Base-by-base conservation (phyloP, 2,797 vertebrate species). In the Sebastes flavidus region DNA sequence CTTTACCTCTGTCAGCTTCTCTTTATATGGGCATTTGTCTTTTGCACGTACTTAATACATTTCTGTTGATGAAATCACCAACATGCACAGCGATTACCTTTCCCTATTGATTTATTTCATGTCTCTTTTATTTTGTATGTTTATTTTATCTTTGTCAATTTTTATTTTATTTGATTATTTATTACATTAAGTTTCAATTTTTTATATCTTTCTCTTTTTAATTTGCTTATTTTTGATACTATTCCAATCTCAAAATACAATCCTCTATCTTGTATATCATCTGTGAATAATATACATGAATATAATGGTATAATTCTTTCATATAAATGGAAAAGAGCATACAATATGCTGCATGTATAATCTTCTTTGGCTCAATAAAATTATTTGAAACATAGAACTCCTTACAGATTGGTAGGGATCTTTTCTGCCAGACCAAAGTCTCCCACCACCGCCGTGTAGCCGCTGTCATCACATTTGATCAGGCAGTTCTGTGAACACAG, bases 391-490 rank as follows among this genome's bases (percentile, higher is more conserved):
- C 29, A 10, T 1, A 42, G 1, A 69, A 18, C 36, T 84, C 76
- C 95, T 74, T 94, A 99, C 98, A 95, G 95, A 85, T 95, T 95
- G 84, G 97, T 96, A 59, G 98, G 98, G 87, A 99, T 99, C 94
- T 99, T 99, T 92, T 99, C 99, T 70, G 99, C 98, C 84, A 99
- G 95, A 72, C 99, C 99, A 62, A 99, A 99, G 94, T 99, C 98
- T 91, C 97, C 99, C 54, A 99, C 97, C 76, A 99, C 96, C 7
- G 97, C 99, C 2, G 98, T 96, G 91, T 97, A 99, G 76, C 96
- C 92, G 1, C 90, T 95, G 83, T 99, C 98, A 61, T 99, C 98
- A 9, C 94, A 96, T 92, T 97, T 99, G 92, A 99, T 98, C 92
- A 99, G 95, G 94, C 99, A 99, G 95, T 99, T 99, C 98, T 99